Conservation (phyloP, 2,888 invertebrate species). For the Andrena bicolor region DNA sequence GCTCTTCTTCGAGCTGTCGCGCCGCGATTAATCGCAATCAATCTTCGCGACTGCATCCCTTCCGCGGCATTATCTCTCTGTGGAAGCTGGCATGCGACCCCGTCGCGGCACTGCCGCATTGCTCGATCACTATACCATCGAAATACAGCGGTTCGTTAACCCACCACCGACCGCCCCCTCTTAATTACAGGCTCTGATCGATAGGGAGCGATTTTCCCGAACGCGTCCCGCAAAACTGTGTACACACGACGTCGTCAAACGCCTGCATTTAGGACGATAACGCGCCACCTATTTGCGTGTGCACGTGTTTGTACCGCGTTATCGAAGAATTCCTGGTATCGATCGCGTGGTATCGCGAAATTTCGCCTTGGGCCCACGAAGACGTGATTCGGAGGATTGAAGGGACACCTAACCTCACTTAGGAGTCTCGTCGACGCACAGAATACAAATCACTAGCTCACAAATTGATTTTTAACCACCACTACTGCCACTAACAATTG, state of each 20-base stretch:
- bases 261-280: constrained; percentile 64
- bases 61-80: constrained; percentile 72
- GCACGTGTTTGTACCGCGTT: constrained; percentile 5
- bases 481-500: too few relatives aligned
- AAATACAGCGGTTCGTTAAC: constrained; percentile 69
- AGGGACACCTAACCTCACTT: background rate
- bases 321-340: constrained; percentile 28
- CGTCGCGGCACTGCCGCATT: constrained; percentile 43
- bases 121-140: constrained; percentile 72
- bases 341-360: background rate
- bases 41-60: constrained; percentile 61
- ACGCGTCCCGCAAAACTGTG: constrained; percentile 60
- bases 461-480: background rate
- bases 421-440: background rate
- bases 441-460: background rate
- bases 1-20: constrained; percentile 13
- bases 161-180: constrained; percentile 45
- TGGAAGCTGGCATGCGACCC: constrained; percentile 50
- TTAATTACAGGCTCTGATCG: constrained; percentile 67
- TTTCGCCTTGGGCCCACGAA: too few relatives aligned
- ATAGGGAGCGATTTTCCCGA: constrained; percentile 66
- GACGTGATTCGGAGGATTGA: background rate
- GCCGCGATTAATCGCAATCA: constrained; percentile 59
- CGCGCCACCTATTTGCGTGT: constrained; percentile 5
- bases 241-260: constrained; percentile 30